Base-by-base conservation (phyloP, 1,140 invertebrate species). In the Archegozetes longisetosus region DNA sequence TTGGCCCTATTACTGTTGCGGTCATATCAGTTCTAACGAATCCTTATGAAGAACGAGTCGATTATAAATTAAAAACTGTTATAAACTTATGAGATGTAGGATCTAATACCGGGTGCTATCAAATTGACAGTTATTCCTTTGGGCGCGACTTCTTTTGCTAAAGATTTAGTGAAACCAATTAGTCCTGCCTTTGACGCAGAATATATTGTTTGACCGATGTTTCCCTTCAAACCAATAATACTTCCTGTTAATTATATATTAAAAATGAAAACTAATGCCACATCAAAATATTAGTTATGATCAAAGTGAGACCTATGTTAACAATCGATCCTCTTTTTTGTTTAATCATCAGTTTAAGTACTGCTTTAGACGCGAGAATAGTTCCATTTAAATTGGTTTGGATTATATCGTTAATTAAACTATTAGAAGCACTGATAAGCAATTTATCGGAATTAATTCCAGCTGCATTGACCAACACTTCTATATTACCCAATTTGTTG, bases 101-200 rank as follows among this genome's bases (percentile, higher is more conserved):
- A 40, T 27, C 23, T 53, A 14, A 28, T 56, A 63, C 66, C 66
- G 54, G 65, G 67, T 20, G 56, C 49, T 17, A 68, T 55, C 14
- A 66, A 28, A 61, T 67, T 67, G 13, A 65, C 61, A 26, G 50
- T 40, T 46, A 69, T 61, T 29, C 62, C 65, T 71, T 71, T 66
- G 67, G 63, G 29, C 13, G 68, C 73, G 40, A 76, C 64, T 67
- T 77, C 75, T 64, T 70, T 71, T 2, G 76, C 74, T 25, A 71
- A 69, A 27, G 74, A 71, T 64, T 76, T 77, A 1, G 74, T 76
- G 24, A 76, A 67, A n/a, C 73, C 76, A 57, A 73, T 70, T 14
- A 77, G 71, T 46, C 73, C 76, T 55, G 75, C 72, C 65, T 77
- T 77, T 4, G 75, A 70, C 4, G 76, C 74, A 49, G 70, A 65